Conservation (phyloP, 2,888 invertebrate genomes). For the Pteria penguin region DNA sequence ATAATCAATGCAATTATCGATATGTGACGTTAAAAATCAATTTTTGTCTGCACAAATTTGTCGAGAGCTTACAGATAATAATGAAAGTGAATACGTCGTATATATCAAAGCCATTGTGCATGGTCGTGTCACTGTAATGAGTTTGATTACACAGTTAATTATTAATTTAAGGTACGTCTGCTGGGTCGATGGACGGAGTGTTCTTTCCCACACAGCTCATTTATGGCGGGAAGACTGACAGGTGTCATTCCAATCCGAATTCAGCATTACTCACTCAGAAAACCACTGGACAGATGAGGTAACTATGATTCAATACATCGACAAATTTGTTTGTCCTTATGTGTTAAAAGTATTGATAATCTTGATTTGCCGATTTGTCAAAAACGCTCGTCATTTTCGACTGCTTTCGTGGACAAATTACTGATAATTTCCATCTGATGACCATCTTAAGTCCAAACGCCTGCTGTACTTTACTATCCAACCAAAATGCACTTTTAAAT, state of each 20-base stretch:
- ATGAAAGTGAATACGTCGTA: too few species aligned
- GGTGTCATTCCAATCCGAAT: background rate
- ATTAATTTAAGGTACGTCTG: background rate
- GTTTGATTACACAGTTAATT: background rate
- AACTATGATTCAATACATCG: background rate
- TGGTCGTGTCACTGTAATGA: too few species aligned
- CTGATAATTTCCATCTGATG: background rate
- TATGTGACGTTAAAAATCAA: too few species aligned
- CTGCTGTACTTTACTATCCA: background rate
- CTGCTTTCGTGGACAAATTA: slow-evolving; percentile 13
- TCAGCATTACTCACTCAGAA: slow-evolving; percentile 1
- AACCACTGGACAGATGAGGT: slow-evolving; percentile 9
- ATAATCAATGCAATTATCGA: too few species aligned
- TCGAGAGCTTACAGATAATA: too few species aligned
- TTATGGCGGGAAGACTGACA: background rate
- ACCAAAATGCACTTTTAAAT: background rate
- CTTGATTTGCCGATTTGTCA: background rate
- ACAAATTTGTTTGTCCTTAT: background rate
- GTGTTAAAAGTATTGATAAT: background rate
- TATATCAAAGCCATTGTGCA: too few species aligned
- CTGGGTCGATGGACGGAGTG: background rate
- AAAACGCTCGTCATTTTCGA: slow-evolving; percentile 14
- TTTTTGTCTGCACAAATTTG: too few species aligned
- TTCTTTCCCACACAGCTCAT: slow-evolving; percentile 5
- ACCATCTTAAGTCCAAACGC: background rate